Evolutionary conservation across 1,140 invertebrate genomes (phyloP).

Genomic region (Oryzaephilus surinamensis): DNA sequence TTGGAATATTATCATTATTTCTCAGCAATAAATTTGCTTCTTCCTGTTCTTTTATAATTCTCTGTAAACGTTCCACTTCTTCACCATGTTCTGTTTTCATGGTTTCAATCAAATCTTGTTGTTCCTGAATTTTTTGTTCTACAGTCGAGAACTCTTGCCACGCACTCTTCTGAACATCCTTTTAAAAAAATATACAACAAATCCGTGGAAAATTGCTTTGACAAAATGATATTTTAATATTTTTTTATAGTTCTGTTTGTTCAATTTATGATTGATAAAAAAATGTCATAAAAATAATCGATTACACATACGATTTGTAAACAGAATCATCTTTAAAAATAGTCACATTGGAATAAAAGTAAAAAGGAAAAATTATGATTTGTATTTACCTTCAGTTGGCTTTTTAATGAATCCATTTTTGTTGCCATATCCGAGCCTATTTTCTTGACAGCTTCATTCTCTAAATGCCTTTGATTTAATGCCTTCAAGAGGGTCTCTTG

Average conservation of each 20-base stretch:
- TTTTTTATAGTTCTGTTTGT: too few relatives aligned
- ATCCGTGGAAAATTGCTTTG: background rate
- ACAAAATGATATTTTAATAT: too few relatives aligned
- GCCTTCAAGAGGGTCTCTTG: constrained; percentile 41
- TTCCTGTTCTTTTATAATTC: constrained; percentile 43
- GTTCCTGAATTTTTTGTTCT: constrained; percentile 42
- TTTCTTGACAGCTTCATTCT: constrained; percentile 41
- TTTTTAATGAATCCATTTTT: constrained; percentile 41
- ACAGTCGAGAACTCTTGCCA: constrained; percentile 41
- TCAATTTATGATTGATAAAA: too few relatives aligned
- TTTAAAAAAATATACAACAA: constrained; percentile 19
- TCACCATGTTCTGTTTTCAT: constrained; percentile 41
- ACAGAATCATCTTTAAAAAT: background rate
- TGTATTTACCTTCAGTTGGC: constrained; percentile 42
- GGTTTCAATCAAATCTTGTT: constrained; percentile 37
- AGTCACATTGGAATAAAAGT: too few relatives aligned
- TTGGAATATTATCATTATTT: constrained; percentile 14
- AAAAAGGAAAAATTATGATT: too few relatives aligned
- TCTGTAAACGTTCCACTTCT: constrained; percentile 40
- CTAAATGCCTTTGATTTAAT: constrained; percentile 40
- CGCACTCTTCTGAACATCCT: constrained; percentile 43
- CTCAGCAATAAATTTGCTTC: constrained; percentile 34
- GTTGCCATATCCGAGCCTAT: constrained; percentile 40
- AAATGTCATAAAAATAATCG: too few relatives aligned
- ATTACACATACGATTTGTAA: too few relatives aligned